Base-by-base conservation (phyloP, 2,797 vertebrate genomes). In the Carcharodon carcharias region DNA sequence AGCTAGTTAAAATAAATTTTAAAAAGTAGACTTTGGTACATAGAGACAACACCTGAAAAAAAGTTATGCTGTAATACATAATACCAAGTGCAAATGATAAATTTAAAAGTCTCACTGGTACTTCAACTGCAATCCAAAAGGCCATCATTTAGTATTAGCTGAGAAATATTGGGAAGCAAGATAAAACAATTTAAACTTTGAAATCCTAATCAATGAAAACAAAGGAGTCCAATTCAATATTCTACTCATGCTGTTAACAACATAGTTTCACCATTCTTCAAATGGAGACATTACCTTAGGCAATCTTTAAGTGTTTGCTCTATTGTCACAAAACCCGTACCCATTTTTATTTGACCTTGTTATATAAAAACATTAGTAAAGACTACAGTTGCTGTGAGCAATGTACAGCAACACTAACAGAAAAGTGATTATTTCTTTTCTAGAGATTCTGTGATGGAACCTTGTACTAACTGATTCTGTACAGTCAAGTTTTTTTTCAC, bases 371-470 rank as follows among this genome's bases (percentile, higher is more conserved):
- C 6, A 69, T 40, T 40, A 95, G 65, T 95, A 28, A 65, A 94
- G 40, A 54, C 65, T 54, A 45, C 28, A 23, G 67, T 71, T 95
- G 93, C 65, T 31, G 54, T 50, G 65, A 50, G 56, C 28, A 92
- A 63, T 35, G 31, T 18, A 92, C 6, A n/a, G 69, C 45, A 71
- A 23, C 40, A 26, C 18, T 21, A 95, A 95, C 58, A 89, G 65
- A 91, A 94, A 80, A 12, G 28, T 80, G n/a, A 80, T 95, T 89
- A 56, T 92, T 92, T 92, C 4, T 92, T 63, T 77, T 91, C 56
- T 56, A 96, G 45, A 82, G 54, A 96, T 89, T 96, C 80, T 35
- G 69, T 77, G 54, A 96, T 91, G 92, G 97, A 97, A 96, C 56
- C 18, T 58, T 96, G n/a, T 71, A 56, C 96, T 96, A 96, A 0